Evolutionary conservation across 1,140 invertebrate species (phyloP).

Genomic region (Hylaeus anthracinus): DNA sequence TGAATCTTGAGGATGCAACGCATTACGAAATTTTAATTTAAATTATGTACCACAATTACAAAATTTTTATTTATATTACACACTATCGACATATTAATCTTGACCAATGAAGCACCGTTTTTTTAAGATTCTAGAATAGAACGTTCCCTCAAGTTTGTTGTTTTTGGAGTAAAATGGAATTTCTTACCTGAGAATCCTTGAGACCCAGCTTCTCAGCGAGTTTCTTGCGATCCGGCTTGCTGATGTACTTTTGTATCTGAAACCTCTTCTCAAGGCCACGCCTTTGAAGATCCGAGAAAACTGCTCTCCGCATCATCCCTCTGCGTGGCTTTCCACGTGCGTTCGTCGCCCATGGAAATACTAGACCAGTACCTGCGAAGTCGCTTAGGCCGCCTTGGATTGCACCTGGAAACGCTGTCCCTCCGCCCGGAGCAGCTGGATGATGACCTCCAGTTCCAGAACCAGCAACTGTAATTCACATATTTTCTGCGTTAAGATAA

Average conservation of each 20-base stretch:
- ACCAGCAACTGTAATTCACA: slow-evolving; percentile 50
- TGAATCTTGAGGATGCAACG: too few relatives aligned
- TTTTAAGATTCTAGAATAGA: too few relatives aligned
- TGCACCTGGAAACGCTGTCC: slow-evolving; percentile 83
- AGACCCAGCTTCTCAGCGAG: slow-evolving; percentile 96
- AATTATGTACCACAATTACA: too few relatives aligned
- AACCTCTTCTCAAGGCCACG: slow-evolving; percentile 97
- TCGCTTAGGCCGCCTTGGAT: slow-evolving; percentile 74
- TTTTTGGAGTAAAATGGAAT: background rate
- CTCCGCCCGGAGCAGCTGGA: slow-evolving; percentile 78
- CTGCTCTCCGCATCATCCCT: slow-evolving; percentile 96
- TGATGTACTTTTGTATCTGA: slow-evolving; percentile 99
- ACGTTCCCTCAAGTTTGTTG: background rate
- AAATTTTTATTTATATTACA: too few relatives aligned
- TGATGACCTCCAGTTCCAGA: slow-evolving; percentile 74
- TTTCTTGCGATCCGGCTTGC: slow-evolving; percentile 97
- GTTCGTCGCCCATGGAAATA: slow-evolving; percentile 91
- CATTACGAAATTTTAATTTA: too few relatives aligned
- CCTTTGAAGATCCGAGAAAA: slow-evolving; percentile 95
- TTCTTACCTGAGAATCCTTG: slow-evolving; percentile 94
- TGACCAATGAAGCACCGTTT: background rate
- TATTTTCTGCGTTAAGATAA: background rate
- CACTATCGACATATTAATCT: too few relatives aligned
- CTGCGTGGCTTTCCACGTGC: slow-evolving; percentile 91
- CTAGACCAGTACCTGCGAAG: slow-evolving; percentile 73